phyloP scores from a whole-genome alignment of 1,140 invertebrate genomes.

The Dreissena polymorpha region DNA sequence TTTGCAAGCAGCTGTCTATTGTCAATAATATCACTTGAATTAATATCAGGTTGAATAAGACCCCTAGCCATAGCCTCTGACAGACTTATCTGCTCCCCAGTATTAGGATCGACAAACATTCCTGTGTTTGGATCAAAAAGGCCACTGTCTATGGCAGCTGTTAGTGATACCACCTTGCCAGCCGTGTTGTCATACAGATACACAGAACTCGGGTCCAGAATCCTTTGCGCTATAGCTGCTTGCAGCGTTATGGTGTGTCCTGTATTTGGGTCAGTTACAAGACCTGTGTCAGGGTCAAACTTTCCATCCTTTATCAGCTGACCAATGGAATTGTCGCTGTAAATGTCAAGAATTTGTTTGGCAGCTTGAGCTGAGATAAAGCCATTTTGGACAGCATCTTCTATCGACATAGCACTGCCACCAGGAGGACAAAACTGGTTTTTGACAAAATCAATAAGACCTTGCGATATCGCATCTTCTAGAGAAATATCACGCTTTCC shows the following conservation, averaged over 20 bases:
- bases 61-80: conserved; percentile 66
- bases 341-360: conserved; percentile 70
- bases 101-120: conserved; percentile 67
- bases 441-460: conserved; percentile 83
- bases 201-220: conserved; percentile 86
- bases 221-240: conserved; percentile 88
- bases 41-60: conserved; percentile 66
- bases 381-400: conserved; percentile 90
- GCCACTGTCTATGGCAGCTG: conserved; percentile 68
- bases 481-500: conserved; percentile 84
- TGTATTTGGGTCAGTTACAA: conserved; percentile 85
- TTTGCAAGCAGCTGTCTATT: conserved; percentile 64
- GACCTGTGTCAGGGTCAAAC: conserved; percentile 85
- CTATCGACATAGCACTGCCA: conserved; percentile 84
- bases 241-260: conserved; percentile 76
- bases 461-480: conserved; percentile 88
- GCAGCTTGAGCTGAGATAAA: conserved; percentile 93
- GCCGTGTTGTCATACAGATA: conserved; percentile 71
- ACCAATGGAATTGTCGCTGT: conserved; percentile 68
- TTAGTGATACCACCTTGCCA: conserved; percentile 68
- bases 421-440: conserved; percentile 74
- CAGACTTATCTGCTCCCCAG: conserved; percentile 68
- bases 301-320: conserved; percentile 87
- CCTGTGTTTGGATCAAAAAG: conserved; percentile 68
- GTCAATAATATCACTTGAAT: conserved; percentile 66